These are phyloP conservation scores for Morinoia aosen DNA, from an alignment of 2,888 invertebrate genomes.

Conservation along the genomic window DNA sequence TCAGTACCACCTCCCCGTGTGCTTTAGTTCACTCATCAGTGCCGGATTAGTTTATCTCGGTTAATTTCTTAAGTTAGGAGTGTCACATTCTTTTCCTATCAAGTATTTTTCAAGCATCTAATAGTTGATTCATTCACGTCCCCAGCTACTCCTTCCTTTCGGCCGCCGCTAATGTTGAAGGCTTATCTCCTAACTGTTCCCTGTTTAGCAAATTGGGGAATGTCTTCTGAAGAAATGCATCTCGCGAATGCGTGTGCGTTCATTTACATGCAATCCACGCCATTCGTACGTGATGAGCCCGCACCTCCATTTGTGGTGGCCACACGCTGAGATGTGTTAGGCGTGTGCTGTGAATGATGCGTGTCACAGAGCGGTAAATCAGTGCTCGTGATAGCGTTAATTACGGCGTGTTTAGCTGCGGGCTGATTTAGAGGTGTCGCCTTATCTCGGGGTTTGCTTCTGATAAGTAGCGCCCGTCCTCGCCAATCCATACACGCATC, in stretches of 20 bases:
- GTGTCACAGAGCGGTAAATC: slow-evolving; percentile 36
- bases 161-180: not conserved
- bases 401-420: slow-evolving; percentile 21
- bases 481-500: slow-evolving; percentile 44
- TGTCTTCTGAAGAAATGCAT: not conserved
- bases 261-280: not conserved
- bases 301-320: not conserved
- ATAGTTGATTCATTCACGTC: not conserved
- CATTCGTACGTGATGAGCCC: not conserved
- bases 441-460: slow-evolving; percentile 29
- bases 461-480: slow-evolving; percentile 49
- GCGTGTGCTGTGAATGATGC: slow-evolving; percentile 39
- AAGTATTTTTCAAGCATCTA: not conserved
- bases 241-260: not conserved
- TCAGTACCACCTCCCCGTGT: not conserved
- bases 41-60: not conserved
- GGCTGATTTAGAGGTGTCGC: slow-evolving; percentile 52
- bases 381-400: slow-evolving; percentile 46
- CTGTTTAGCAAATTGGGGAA: not conserved
- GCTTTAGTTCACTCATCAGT: not conserved
- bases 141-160: not conserved
- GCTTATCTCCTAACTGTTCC: not conserved
- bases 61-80: not conserved
- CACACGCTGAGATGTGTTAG: slow-evolving; percentile 2
- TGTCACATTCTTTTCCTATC: not conserved